phyloP scores from a whole-genome alignment of 2,113 vertebrate species.

The Hemichromis elongatus region DNA sequence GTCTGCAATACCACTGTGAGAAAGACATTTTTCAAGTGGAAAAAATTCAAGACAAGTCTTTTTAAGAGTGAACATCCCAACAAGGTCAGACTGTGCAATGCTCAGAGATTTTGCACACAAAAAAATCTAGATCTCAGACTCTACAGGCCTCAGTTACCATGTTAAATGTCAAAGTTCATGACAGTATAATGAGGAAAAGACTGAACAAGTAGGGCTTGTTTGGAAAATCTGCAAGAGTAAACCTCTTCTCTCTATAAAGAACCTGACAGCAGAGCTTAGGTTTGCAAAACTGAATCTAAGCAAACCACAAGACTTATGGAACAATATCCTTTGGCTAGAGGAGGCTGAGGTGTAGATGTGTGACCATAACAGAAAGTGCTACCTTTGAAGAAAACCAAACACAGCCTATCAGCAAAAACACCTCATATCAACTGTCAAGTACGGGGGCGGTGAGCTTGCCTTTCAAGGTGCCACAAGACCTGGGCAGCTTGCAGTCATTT shows the following conservation, averaged over 20 bases:
- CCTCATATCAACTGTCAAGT: neutral
- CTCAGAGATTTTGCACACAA: neutral
- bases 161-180: neutral
- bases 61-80: neutral
- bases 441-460: neutral
- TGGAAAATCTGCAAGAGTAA: neutral
- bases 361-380: neutral
- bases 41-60: neutral
- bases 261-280: neutral
- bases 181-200: neutral
- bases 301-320: neutral
- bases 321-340: neutral
- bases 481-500: neutral
- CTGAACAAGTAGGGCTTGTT: neutral
- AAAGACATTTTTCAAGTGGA: neutral
- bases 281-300: neutral
- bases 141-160: neutral
- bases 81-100: neutral
- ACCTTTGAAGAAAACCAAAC: neutral
- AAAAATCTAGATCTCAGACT: neutral
- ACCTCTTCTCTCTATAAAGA: neutral
- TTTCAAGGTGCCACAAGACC: neutral
- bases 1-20: neutral
- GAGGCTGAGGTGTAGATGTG: neutral
- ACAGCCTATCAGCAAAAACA: neutral